phyloP scores from a whole-genome alignment of 2,888 invertebrate genomes.

The Brachyptera putata region DNA sequence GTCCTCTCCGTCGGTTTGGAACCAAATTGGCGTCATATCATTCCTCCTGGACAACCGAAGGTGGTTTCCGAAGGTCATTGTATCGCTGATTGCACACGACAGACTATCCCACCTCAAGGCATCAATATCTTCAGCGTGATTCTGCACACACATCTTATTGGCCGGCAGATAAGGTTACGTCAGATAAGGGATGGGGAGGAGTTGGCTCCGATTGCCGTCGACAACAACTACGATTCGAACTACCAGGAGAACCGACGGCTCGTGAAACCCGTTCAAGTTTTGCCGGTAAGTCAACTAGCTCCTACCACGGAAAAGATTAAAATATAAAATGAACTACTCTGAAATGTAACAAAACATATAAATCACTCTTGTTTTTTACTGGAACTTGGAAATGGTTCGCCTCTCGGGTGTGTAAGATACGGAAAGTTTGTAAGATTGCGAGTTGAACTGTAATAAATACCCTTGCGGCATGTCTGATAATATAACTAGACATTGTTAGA shows the following conservation, averaged over 20 bases:
- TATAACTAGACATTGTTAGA: too few relatives aligned
- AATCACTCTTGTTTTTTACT: too few relatives aligned
- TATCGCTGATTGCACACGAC: slow-evolving; percentile 61
- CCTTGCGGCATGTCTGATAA: too few relatives aligned
- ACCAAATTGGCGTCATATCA: slow-evolving; percentile 67
- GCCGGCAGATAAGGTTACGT: slow-evolving; percentile 60
- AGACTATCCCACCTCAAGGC: slow-evolving; percentile 58
- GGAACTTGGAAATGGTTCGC: too few relatives aligned
- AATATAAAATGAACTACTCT: too few relatives aligned
- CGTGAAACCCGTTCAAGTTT: slow-evolving; percentile 55
- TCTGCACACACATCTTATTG: slow-evolving; percentile 63
- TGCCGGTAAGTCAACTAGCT: slow-evolving; percentile 29
- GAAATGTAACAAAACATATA: too few relatives aligned
- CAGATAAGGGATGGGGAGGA: slow-evolving; percentile 60
- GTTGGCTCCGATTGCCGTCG: slow-evolving; percentile 60
- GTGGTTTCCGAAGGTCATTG: slow-evolving; percentile 68
- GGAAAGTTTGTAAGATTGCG: too few relatives aligned
- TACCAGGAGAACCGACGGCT: slow-evolving; percentile 65
- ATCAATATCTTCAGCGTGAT: slow-evolving; percentile 66
- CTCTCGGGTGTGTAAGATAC: too few relatives aligned
- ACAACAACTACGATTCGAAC: slow-evolving; percentile 64
- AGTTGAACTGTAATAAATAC: too few relatives aligned
- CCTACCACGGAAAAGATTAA: too few relatives aligned
- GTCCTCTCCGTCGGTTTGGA: slow-evolving; percentile 64
- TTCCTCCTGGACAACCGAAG: slow-evolving; percentile 64